Conservation (phyloP, 2,113 vertebrate species). For the Ploceus nigricollis region DNA sequence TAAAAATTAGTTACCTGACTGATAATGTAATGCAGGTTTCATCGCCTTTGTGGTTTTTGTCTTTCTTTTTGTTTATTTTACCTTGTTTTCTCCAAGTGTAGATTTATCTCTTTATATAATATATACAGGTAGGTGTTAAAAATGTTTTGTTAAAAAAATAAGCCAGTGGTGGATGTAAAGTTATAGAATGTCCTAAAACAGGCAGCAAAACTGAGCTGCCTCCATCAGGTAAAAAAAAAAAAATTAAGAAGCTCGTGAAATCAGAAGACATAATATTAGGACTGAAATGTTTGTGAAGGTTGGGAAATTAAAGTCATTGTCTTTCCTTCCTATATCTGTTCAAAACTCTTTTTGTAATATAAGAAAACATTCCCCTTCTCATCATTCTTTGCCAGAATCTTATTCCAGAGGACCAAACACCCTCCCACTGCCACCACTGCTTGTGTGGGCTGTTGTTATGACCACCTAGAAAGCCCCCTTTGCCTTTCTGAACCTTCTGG, state of each 20-base stretch:
- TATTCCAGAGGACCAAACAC: not conserved
- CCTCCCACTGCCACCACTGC: accelerated
- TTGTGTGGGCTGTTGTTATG: not conserved
- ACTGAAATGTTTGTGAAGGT: not conserved
- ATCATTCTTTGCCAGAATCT: not conserved
- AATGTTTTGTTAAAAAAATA: not conserved
- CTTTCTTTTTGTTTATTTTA: not conserved
- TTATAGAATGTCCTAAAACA: not conserved
- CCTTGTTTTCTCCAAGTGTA: not conserved
- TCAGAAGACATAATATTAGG: not conserved
- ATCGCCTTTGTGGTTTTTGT: not conserved
- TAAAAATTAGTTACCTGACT: not conserved
- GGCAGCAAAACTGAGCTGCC: not conserved
- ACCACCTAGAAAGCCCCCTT: not conserved
- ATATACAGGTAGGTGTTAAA: not conserved
- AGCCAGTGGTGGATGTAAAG: not conserved
- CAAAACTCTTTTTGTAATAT: not conserved
- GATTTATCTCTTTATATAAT: constrained; percentile 11
- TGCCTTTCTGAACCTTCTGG: not conserved
- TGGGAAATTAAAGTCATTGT: not conserved
- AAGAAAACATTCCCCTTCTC: not conserved
- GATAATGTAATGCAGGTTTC: not conserved
- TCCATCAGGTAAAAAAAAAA: not conserved
- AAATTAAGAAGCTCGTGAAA: not conserved
- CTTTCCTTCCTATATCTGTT: not conserved